These are phyloP conservation scores for Polyploca ridens DNA, from an alignment of 2,888 invertebrate genomes.

Conservation along the genomic window DNA sequence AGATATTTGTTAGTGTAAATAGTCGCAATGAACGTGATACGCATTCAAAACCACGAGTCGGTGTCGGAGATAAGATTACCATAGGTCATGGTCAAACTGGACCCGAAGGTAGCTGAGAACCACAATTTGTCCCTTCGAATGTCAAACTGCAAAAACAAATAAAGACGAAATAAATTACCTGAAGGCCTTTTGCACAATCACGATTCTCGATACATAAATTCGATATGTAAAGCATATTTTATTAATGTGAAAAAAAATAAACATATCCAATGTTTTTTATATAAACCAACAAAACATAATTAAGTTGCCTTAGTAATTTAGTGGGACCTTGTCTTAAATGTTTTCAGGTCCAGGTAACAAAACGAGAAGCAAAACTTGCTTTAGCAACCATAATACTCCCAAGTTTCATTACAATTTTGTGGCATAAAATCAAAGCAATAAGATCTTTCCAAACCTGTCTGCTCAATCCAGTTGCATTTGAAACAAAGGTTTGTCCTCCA, in stretches of 20 bases:
- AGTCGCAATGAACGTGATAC: background rate
- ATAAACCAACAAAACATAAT: too few species aligned
- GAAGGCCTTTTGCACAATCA: background rate
- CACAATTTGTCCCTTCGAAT: background rate
- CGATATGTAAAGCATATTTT: too few species aligned
- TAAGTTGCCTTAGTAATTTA: too few species aligned
- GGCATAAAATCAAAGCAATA: background rate
- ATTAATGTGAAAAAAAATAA: too few species aligned
- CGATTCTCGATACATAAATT: too few species aligned
- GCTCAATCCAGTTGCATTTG: background rate
- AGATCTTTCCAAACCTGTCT: background rate
- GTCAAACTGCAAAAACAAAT: background rate
- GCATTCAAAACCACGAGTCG: background rate
- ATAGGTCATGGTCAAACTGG: background rate
- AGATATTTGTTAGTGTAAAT: background rate
- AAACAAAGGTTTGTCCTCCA: slow-evolving; percentile 12
- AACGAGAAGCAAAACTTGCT: too few species aligned
- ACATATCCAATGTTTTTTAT: too few species aligned
- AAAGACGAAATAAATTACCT: background rate
- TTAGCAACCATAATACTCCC: too few species aligned
- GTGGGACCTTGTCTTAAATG: too few species aligned
- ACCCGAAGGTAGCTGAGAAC: background rate
- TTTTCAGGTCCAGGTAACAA: too few species aligned
- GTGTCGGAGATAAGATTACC: background rate
- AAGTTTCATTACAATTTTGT: background rate